Evolutionary conservation across 2,888 invertebrate genomes (phyloP), one percentile per base, ranked within the genome.

Genomic region (Polyploca ridens): DNA sequence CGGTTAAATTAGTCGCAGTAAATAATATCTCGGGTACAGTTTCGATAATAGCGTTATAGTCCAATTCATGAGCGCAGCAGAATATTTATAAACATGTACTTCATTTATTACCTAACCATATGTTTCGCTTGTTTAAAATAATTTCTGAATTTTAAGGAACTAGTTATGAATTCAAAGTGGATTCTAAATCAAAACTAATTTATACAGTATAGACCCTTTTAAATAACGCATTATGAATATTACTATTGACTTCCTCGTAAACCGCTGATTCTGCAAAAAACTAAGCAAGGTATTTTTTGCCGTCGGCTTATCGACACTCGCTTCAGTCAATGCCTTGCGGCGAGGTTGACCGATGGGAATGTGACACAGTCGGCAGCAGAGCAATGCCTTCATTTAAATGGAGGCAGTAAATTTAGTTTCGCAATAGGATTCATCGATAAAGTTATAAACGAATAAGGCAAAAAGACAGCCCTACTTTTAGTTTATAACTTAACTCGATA

Each of bases 1-100:
- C 89, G 89, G 86, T 89, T 87, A 87, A 89, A 93, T 93, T 92
- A 90, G 93, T 90, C 90, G 92, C 91, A 89, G 90, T 94, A 93
- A 93, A 93, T 93, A 91, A 93, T 90, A 89, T 83, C 84, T 82
- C 81, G 85, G 84, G 82, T 83, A 86, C 87, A 85, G 84, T 82
- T 84, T 85, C 81, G 85, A 85, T 88, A 83, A 87, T 88, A 83
- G 79, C 80, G 77, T 74, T 54, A 54, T 19, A 54, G 54, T 54
- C n/a, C 19, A 54, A 54, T 54, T 54, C 54, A 54, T 19, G 0
- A 19, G 54, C 54, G 54, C 16, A 54, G 54, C 16, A 19, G 54
- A 19, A 13, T 10, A 35, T 35, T 6, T 3, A 35, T 35, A 35
- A 5, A 35, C 7, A 35, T 35, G 7, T 35, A 35, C 27, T 35